A percentile compares a stretch with the other conserved stretches of the same genome.
These are phyloP conservation scores for Heliornis fulica DNA, from an alignment of 2,113 vertebrate genomes.

Conservation along the genomic window DNA sequence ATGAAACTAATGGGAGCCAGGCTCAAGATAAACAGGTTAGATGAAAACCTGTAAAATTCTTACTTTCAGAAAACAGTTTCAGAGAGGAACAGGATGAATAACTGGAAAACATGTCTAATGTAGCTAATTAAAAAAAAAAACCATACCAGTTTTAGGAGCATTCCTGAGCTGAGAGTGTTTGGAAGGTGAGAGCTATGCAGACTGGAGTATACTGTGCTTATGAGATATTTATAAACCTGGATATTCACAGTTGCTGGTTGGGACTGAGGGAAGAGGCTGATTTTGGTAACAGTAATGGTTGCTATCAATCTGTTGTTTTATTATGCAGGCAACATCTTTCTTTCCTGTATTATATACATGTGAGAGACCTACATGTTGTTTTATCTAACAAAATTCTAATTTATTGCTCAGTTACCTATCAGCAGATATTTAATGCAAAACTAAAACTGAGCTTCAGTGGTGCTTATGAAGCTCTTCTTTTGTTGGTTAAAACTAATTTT, in stretches of 20 bases:
- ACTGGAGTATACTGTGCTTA: background rate
- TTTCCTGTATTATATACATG: background rate
- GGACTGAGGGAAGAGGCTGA: no score
- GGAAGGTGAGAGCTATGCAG: background rate
- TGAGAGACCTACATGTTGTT: background rate
- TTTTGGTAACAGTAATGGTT: background rate
- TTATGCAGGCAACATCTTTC: background rate
- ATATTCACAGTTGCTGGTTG: background rate
- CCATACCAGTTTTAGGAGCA: accelerated
- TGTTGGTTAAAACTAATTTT: background rate
- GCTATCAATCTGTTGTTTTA: background rate
- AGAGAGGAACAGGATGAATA: background rate
- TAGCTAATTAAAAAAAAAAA: background rate
- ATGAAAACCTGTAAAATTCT: background rate
- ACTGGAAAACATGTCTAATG: background rate
- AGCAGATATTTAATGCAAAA: background rate
- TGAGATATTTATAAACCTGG: background rate
- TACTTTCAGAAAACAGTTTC: background rate
- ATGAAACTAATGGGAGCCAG: background rate
- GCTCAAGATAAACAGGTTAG: background rate
- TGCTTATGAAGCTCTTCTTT: background rate
- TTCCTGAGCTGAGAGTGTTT: background rate
- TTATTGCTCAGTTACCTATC: background rate
- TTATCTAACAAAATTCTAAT: background rate
- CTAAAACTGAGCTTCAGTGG: background rate